Base-by-base conservation (phyloP, 2,888 invertebrate genomes). In the Drosophila rellima region DNA sequence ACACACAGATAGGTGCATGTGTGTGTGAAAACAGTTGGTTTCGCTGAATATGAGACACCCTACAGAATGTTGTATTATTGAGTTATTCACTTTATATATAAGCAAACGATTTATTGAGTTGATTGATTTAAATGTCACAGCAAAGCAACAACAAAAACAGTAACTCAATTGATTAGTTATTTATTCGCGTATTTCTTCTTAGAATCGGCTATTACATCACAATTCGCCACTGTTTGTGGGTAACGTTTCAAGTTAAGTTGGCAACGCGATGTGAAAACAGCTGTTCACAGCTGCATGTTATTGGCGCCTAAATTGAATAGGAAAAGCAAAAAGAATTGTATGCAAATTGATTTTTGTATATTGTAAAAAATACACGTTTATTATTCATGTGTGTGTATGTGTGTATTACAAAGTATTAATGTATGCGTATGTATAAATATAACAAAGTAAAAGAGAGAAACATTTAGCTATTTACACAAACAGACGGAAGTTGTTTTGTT, bases 331-430 rank as follows among this genome's bases (percentile, higher is more conserved):
- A 29, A 31, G 8, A 39, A 33, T 31, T 35, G 13, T 37, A 35
- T 35, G 33, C 54, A 63, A 56, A 66, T 62, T 39, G 18, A 40
- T 55, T 31, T 55, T 62, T 55, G 64, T 69, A 76, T 80, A 72
- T 76, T 79, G 68, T 83, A 86, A 83, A 83, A 83, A 86, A 79
- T 79, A 81, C 86, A 83, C 77, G 61, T 86, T 83, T 86, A 79
- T 83, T 68, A 70, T 78, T 61, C 61, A 48, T 79, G 57, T 74
- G 48, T 42, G 48, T 69, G 59, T 68, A 17, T 77, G 52, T 70
- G 62, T 68, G 70, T 76, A 50, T 57, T 82, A 82, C 82, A 79
- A 76, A 67, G 71, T 79, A 73, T 78, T 60, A 48, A 44, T 72
- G 33, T 59, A 51, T 57, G 71, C 45, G 33, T 54, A 54, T 57